These are phyloP conservation scores for Otocyon megalotis DNA, from an alignment of 2,113 vertebrate genomes.

Conservation along the genomic window DNA sequence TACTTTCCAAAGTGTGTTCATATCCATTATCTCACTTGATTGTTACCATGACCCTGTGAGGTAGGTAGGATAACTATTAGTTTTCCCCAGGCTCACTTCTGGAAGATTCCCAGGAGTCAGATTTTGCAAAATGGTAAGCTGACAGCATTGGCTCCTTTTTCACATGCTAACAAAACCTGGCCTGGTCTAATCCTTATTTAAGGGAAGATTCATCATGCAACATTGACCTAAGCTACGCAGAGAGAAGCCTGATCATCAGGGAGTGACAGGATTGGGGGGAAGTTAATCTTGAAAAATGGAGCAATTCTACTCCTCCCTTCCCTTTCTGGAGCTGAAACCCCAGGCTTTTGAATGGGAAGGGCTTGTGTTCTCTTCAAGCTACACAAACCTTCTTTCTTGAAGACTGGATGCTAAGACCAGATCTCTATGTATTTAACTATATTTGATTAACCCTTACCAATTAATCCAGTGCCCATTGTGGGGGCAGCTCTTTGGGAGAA, in stretches of 20 bases:
- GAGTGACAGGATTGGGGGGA: not conserved
- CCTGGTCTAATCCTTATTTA: slow-evolving; percentile 57
- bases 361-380: slow-evolving; percentile 8
- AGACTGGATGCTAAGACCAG: not conserved
- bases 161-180: slow-evolving; percentile 57
- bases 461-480: not conserved
- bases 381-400: not conserved
- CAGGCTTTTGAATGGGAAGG: not conserved
- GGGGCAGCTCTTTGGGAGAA: not conserved
- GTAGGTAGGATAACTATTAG: slow-evolving; percentile 58
- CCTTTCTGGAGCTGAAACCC: slow-evolving; percentile 38
- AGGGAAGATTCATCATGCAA: slow-evolving; percentile 59
- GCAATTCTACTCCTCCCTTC: slow-evolving; percentile 21
- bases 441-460: not conserved
- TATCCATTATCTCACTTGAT: slow-evolving; percentile 52
- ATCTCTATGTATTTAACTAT: not conserved
- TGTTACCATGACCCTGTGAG: slow-evolving; percentile 59
- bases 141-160: slow-evolving; percentile 66
- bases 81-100: slow-evolving; percentile 61
- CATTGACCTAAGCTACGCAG: slow-evolving; percentile 47
- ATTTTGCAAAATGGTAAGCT: slow-evolving; percentile 64
- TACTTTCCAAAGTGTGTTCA: slow-evolving; percentile 45
- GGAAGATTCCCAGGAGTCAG: slow-evolving; percentile 52
- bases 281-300: slow-evolving; percentile 23
- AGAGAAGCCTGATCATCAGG: slow-evolving; percentile 52